Evolutionary conservation across 2,888 invertebrate genomes (phyloP).

Genomic region (Stratiomys singularior): DNA sequence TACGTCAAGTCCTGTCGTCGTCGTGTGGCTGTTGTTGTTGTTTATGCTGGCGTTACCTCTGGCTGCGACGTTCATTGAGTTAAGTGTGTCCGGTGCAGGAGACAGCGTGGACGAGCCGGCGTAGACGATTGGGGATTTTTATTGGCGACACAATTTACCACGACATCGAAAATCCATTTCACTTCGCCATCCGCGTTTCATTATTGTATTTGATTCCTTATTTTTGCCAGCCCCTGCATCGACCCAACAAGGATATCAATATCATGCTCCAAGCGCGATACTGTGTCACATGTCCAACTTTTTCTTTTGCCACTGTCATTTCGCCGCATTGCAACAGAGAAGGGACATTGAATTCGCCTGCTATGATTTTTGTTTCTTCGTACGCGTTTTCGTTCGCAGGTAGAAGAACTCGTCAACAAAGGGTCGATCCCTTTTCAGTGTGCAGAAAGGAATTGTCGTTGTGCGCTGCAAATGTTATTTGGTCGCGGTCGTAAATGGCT

Average conservation of each 20-base stretch:
- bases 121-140: slow-evolving; percentile 12
- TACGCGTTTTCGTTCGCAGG: background rate
- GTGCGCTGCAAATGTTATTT: too few relatives aligned
- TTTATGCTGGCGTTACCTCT: too few relatives aligned
- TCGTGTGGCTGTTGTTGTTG: too few relatives aligned
- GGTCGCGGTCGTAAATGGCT: too few relatives aligned
- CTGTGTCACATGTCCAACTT: background rate
- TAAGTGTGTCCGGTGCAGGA: slow-evolving; percentile 30
- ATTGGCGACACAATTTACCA: slow-evolving; percentile 24
- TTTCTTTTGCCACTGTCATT: background rate
- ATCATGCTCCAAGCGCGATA: background rate
- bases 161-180: background rate
- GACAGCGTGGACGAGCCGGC: background rate
- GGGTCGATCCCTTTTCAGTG: background rate
- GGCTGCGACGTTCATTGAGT: slow-evolving; percentile 18
- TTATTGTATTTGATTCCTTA: too few relatives aligned
- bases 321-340: background rate
- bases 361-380: too few relatives aligned
- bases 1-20: slow-evolving; percentile 22
- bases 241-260: too few relatives aligned
- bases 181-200: background rate
- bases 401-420: background rate
- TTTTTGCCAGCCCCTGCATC: too few relatives aligned
- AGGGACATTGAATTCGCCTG: background rate
- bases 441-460: too few relatives aligned